These are phyloP conservation scores for Coptodon bakossiorum DNA, from an alignment of 2,113 vertebrate genomes.

Conservation along the genomic window DNA sequence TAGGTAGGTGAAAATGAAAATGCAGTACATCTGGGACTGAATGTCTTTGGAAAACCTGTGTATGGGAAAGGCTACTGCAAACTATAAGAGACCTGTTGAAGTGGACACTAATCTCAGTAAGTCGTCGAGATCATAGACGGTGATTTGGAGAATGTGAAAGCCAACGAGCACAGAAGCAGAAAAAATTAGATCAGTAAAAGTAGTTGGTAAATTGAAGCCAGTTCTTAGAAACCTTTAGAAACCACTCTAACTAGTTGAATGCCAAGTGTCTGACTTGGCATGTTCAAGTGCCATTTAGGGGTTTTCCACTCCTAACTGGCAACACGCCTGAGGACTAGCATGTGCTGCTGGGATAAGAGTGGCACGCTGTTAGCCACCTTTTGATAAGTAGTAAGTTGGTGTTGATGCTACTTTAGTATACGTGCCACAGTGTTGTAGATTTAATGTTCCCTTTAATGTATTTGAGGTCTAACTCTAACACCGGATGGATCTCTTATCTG, in stretches of 20 bases:
- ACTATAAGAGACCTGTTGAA: not conserved
- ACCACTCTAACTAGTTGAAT: not conserved
- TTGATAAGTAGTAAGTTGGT: not conserved
- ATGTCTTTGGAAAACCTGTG: not conserved
- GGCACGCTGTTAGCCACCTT: not conserved
- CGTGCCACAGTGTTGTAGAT: not conserved
- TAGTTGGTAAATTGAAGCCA: not conserved
- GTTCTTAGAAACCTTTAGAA: not conserved
- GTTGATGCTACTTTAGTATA: not conserved
- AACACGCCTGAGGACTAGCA: not conserved
- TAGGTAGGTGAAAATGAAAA: not conserved
- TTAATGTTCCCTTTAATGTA: not conserved
- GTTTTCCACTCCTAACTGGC: not conserved
- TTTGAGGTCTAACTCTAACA: not conserved
- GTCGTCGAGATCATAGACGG: rapidly evolving
- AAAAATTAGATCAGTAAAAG: not conserved
- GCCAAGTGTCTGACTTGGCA: not conserved
- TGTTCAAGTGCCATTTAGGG: not conserved
- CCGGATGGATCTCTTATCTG: not conserved
- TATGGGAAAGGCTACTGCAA: not conserved
- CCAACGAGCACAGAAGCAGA: not conserved
- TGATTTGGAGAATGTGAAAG: not conserved
- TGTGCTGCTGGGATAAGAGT: not conserved
- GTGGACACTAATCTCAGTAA: not conserved
- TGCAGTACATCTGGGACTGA: not conserved